Percentiles rank a stretch among this genome's conserved stretches.
Evolutionary conservation across 2,113 vertebrate species (phyloP).

Genomic region (Hippocampus barbouri): DNA sequence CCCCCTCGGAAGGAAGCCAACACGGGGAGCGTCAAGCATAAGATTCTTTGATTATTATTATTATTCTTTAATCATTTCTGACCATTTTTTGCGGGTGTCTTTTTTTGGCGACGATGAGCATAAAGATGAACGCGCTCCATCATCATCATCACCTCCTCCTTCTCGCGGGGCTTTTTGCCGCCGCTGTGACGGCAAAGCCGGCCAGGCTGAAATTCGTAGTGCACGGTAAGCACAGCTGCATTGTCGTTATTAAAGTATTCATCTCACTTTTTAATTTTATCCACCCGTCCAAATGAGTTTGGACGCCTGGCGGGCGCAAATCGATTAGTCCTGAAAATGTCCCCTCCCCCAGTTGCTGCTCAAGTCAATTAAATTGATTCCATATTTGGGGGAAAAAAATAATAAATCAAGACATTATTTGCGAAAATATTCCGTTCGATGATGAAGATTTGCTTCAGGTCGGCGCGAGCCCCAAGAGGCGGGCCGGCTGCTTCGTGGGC

Average conservation of each 20-base stretch:
- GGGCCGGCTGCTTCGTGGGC: background rate
- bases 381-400: background rate
- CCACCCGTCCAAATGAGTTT: background rate
- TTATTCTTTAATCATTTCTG: background rate
- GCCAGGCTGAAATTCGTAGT: slow-evolving; percentile 77
- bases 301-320: background rate
- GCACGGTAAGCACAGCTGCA: slow-evolving; percentile 63
- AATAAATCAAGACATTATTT: too few relatives aligned
- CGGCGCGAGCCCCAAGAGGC: background rate
- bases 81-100: background rate
- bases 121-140: background rate
- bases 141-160: background rate
- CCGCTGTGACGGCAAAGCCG: slow-evolving; percentile 57
- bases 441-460: background rate
- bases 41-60: background rate
- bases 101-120: background rate
- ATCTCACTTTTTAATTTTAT: background rate
- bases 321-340: slow-evolving; percentile 27
- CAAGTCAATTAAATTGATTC: slow-evolving; percentile 38
- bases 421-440: too few relatives aligned
- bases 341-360: slow-evolving; percentile 7
- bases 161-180: slow-evolving; percentile 2
- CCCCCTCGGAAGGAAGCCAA: too few relatives aligned
- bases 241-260: background rate
- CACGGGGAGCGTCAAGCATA: background rate